Conservation (phyloP, 2,888 invertebrate genomes). For the Drosophila leonis region DNA sequence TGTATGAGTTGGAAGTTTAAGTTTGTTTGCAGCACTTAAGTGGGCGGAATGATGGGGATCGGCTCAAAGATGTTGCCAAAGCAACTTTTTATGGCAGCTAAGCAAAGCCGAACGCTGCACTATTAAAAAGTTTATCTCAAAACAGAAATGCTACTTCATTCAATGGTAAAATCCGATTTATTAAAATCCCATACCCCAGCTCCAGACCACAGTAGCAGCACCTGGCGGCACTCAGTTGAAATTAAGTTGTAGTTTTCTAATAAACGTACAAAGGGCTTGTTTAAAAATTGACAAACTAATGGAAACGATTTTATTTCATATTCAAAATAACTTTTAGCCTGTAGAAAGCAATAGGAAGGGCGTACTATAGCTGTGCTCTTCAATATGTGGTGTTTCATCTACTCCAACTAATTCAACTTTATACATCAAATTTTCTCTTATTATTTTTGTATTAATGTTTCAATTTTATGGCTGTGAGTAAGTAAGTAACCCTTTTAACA, state of each 20-base stretch:
- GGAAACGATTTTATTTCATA: too few relatives aligned
- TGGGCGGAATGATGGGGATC: conserved; percentile 23
- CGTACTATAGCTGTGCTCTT: background rate
- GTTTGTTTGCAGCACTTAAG: conserved; percentile 77
- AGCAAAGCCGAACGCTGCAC: conserved; percentile 70
- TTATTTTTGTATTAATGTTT: background rate
- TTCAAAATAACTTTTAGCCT: background rate
- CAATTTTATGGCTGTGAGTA: background rate
- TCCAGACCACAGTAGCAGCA: background rate
- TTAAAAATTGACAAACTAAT: background rate
- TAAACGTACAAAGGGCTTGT: background rate
- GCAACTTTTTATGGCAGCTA: conserved; percentile 61
- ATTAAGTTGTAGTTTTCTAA: conserved; percentile 14
- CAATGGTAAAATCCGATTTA: conserved; percentile 73
- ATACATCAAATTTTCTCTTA: background rate
- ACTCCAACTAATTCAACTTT: background rate
- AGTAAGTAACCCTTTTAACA: conserved; percentile 32
- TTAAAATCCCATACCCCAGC: conserved; percentile 24
- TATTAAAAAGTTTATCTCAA: conserved; percentile 70
- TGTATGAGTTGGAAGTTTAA: conserved; percentile 45
- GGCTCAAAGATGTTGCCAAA: conserved; percentile 19
- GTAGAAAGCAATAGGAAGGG: background rate
- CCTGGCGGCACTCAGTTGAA: conserved; percentile 6
- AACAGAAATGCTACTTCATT: conserved; percentile 52
- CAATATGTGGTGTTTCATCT: too few relatives aligned